These are phyloP conservation scores for Eurytoma californica DNA, from an alignment of 2,888 invertebrate species.

Conservation along the genomic window DNA sequence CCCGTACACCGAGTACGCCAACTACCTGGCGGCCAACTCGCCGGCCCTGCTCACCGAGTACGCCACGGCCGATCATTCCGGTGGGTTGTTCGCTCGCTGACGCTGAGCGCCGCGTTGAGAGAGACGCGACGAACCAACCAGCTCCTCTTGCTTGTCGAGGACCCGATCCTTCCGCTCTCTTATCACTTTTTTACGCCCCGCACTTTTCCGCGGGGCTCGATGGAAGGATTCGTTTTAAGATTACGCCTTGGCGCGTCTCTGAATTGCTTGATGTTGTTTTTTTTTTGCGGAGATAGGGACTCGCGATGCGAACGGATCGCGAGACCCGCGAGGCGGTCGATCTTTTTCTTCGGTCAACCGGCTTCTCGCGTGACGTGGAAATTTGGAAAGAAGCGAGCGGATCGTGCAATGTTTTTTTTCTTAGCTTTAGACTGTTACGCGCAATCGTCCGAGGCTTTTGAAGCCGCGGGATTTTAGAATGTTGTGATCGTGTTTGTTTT, in stretches of 20 bases:
- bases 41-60: slow-evolving; percentile 90
- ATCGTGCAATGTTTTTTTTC: slow-evolving; percentile 23
- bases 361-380: neutral
- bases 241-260: slow-evolving; percentile 10
- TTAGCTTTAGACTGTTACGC: neutral
- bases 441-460: neutral
- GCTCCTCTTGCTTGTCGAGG: neutral
- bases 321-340: neutral
- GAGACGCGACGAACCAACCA: neutral
- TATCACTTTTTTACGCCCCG: slow-evolving; percentile 4
- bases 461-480: too few relatives aligned
- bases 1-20: slow-evolving; percentile 91
- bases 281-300: neutral
- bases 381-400: neutral
- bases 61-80: slow-evolving; percentile 92
- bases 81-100: slow-evolving; percentile 95
- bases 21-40: slow-evolving; percentile 89
- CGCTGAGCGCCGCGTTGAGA: slow-evolving; percentile 75
- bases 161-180: neutral
- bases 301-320: neutral
- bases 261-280: slow-evolving; percentile 17
- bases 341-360: neutral
- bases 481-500: too few relatives aligned
- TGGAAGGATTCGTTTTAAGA: neutral
- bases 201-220: neutral